Conservation (phyloP, 2,113 vertebrate genomes). For the Cheirogaleus medius region DNA sequence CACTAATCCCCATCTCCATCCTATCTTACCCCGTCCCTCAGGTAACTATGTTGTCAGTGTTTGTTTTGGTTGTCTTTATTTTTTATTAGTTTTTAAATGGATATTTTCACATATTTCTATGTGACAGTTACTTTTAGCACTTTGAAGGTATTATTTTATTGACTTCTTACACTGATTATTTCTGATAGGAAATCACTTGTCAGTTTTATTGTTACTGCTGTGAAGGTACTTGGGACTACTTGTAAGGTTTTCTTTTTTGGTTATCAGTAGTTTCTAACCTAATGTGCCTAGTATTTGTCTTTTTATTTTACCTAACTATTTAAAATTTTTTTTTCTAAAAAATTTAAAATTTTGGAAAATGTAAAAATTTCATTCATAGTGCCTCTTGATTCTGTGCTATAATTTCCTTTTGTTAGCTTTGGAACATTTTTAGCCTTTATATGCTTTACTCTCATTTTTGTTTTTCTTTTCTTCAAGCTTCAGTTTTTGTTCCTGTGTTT, state of each 20-base stretch:
- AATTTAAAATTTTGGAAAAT: neutral
- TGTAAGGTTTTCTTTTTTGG: neutral
- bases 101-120: neutral
- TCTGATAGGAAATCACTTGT: neutral
- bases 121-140: neutral
- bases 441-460: neutral
- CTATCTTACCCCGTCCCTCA: neutral
- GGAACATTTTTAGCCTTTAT: neutral
- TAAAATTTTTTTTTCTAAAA: neutral
- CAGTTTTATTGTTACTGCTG: neutral
- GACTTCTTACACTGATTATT: neutral
- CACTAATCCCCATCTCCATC: neutral
- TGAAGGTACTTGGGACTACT: neutral
- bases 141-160: neutral
- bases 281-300: neutral
- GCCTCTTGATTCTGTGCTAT: neutral
- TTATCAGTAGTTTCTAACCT: neutral
- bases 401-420: neutral
- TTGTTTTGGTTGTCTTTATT: neutral
- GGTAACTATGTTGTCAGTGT: neutral
- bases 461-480: neutral
- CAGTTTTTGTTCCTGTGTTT: neutral
- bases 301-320: neutral
- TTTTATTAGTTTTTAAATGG: neutral
- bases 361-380: neutral